These are phyloP conservation scores for Notarius lentiginosus DNA, from an alignment of 2,113 vertebrate genomes.

Conservation along the genomic window DNA sequence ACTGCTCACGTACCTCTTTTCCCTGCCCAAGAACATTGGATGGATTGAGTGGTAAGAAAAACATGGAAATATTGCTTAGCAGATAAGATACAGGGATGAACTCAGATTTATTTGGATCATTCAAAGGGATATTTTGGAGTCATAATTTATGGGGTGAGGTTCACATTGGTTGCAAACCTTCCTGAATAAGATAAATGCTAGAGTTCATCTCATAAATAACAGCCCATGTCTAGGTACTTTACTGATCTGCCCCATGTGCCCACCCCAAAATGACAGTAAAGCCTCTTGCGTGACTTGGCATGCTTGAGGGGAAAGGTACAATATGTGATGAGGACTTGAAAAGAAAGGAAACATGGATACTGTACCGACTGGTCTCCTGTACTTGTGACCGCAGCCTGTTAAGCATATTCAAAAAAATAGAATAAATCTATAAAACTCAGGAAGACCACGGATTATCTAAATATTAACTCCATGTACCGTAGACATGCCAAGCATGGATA, in stretches of 20 bases:
- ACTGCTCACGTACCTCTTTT: conserved; percentile 98
- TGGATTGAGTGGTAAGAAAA: conserved; percentile 90
- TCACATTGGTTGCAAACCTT: neutral
- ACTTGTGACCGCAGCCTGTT: conserved; percentile 85
- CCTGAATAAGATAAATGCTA: conserved; percentile 7
- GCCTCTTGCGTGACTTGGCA: conserved; percentile 71
- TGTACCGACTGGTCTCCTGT: conserved; percentile 85
- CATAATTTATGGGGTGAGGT: neutral
- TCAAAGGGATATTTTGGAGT: neutral
- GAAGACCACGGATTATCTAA: conserved; percentile 70
- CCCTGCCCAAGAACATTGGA: conserved; percentile 92
- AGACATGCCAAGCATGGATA: conserved; percentile 55
- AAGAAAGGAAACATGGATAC: conserved; percentile 78
- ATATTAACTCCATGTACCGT: conserved; percentile 63
- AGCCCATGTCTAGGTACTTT: conserved; percentile 46
- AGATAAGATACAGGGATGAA: conserved; percentile 15
- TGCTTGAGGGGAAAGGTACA: conserved; percentile 71
- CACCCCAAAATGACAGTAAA: conserved; percentile 57
- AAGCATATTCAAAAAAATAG: conserved; percentile 83
- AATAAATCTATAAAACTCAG: conserved; percentile 78
- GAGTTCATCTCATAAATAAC: conserved; percentile 15
- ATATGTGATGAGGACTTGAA: conserved; percentile 76
- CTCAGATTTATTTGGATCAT: conserved; percentile 1
- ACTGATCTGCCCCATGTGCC: conserved; percentile 51
- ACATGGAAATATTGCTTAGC: conserved; percentile 82